phyloP scores from a whole-genome alignment of 2,797 vertebrate genomes.

The Sebastes melanostomus region DNA sequence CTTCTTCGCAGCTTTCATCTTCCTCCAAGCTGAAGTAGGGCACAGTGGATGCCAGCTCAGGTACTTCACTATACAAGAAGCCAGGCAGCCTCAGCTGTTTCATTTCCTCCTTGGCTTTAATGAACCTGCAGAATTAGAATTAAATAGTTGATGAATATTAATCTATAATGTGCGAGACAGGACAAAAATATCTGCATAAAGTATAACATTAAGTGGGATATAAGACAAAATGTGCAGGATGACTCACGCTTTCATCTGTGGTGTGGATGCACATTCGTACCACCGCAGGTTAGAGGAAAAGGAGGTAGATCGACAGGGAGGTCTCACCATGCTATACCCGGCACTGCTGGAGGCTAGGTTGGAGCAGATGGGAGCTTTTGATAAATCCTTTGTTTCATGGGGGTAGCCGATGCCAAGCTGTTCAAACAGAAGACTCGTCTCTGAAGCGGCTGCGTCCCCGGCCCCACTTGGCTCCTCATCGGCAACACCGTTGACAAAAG shows the following conservation, averaged over 20 bases:
- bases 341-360: constrained; percentile 80
- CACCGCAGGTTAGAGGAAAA: constrained; percentile 81
- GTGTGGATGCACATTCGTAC: constrained; percentile 90
- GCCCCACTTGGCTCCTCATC: constrained; percentile 75
- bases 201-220: not conserved
- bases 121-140: constrained; percentile 82
- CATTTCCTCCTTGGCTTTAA: constrained; percentile 95
- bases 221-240: constrained; percentile 7
- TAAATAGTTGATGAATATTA: constrained; percentile 11
- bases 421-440: constrained; percentile 72
- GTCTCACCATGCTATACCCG: constrained; percentile 77
- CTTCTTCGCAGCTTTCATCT: constrained; percentile 90
- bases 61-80: constrained; percentile 95
- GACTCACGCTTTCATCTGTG: constrained; percentile 95
- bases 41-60: constrained; percentile 90
- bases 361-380: constrained; percentile 84
- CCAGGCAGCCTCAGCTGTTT: constrained; percentile 93
- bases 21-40: constrained; percentile 97
- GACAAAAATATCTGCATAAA: constrained; percentile 14
- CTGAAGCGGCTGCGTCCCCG: constrained; percentile 62
- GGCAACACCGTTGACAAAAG: constrained; percentile 82
- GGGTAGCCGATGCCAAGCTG: constrained; percentile 80
- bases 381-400: constrained; percentile 78
- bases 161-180: not conserved
- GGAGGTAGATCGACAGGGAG: constrained; percentile 75